phyloP scores from a whole-genome alignment of 2,888 invertebrate species.

The Phorcus lineatus region DNA sequence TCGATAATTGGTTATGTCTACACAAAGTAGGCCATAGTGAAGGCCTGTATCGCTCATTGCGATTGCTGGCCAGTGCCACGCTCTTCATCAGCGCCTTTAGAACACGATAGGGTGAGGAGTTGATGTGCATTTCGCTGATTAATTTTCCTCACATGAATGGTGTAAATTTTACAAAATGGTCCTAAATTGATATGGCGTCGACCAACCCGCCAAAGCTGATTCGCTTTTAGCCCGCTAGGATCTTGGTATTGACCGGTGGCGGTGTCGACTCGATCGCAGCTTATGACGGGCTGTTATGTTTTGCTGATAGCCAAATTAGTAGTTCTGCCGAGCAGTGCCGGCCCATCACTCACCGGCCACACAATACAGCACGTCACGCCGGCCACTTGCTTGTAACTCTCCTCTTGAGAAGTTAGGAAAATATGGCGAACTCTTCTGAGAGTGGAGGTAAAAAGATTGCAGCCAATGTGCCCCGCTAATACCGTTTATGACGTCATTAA shows the following conservation, averaged over 20 bases:
- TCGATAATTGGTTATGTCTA: conserved; percentile 7
- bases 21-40: not conserved
- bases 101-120: conserved; percentile 14
- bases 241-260: not conserved
- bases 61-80: not conserved
- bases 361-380: conserved; percentile 1
- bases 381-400: not conserved
- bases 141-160: conserved; percentile 17
- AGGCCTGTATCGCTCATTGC: not conserved
- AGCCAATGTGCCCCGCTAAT: not conserved
- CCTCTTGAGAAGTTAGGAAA: not conserved
- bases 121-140: conserved; percentile 20
- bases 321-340: not conserved
- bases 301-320: conserved; percentile 20
- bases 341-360: not conserved
- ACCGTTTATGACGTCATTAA: conserved; percentile 12
- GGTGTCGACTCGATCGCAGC: not conserved
- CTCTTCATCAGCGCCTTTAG: not conserved
- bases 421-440: not conserved
- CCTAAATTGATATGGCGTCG: conserved; percentile 16
- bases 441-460: too few species aligned
- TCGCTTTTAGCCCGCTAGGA: not conserved
- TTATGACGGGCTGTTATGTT: conserved; percentile 13
- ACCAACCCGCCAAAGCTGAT: not conserved
- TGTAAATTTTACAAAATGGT: conserved; percentile 26